Percentiles rank a stretch among this genome's conserved stretches.
These are phyloP conservation scores for Melipona quadrifasciata DNA, from an alignment of 1,140 invertebrate genomes.

Conservation along the genomic window DNA sequence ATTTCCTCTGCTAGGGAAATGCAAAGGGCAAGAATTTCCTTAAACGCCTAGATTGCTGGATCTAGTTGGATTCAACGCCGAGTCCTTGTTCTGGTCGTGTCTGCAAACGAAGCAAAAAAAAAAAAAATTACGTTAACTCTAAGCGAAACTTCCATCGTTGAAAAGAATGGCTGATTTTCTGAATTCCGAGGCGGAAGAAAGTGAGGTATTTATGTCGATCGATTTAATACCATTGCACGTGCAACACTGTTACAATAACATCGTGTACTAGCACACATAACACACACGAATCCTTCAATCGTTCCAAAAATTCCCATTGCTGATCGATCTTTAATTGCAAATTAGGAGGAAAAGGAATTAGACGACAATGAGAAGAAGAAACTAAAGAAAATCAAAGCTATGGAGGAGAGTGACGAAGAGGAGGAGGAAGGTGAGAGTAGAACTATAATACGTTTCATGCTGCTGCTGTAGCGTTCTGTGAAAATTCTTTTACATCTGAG, in stretches of 20 bases:
- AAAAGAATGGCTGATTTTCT: constrained; percentile 85
- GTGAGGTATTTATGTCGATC: constrained; percentile 83
- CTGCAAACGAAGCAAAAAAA: rapidly evolving
- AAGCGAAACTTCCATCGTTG: no score
- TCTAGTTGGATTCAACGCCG: neutral
- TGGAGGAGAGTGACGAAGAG: constrained; percentile 35
- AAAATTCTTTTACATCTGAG: neutral
- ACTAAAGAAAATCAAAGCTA: constrained; percentile 43
- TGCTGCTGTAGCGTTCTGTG: constrained; percentile 5
- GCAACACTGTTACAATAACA: neutral
- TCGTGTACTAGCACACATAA: neutral
- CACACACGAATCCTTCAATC: neutral
- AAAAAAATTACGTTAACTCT: neutral
- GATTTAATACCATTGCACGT: neutral
- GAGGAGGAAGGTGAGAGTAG: constrained; percentile 34
- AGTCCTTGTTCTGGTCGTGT: neutral
- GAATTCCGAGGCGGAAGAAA: constrained; percentile 92
- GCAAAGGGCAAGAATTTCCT: neutral
- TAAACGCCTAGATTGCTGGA: neutral
- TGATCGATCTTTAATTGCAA: neutral
- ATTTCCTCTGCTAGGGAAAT: neutral
- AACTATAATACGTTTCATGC: neutral
- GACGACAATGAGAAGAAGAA: constrained; percentile 38
- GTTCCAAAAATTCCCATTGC: constrained; percentile 6
- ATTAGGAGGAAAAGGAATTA: constrained; percentile 32